Conservation (phyloP, 1,140 invertebrate genomes). For the Caerostris extrusa region DNA sequence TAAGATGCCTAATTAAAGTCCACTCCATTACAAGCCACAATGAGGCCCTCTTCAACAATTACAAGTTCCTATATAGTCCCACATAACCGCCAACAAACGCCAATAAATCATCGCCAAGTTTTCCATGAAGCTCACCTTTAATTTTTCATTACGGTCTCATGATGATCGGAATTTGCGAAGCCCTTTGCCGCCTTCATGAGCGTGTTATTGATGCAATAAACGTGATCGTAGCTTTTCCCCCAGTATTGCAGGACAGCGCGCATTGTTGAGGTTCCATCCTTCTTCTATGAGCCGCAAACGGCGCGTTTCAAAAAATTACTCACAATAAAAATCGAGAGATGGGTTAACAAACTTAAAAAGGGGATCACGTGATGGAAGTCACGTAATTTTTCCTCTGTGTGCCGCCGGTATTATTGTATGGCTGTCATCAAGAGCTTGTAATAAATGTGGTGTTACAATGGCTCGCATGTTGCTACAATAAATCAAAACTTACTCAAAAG, state of each 20-base stretch:
- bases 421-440: conserved; percentile 71
- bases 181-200: conserved; percentile 33
- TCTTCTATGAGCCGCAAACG: conserved; percentile 58
- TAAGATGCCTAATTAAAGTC: conserved; percentile 10
- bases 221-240: conserved; percentile 31
- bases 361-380: conserved; percentile 62
- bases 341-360: conserved; percentile 70
- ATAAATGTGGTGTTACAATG: conserved; percentile 73
- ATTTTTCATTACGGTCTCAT: conserved; percentile 68
- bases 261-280: conserved; percentile 53
- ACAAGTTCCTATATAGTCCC: background rate
- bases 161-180: conserved; percentile 65
- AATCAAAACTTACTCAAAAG: conserved; percentile 61
- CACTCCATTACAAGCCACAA: conserved; percentile 6
- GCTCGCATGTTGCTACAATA: conserved; percentile 72
- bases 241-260: background rate
- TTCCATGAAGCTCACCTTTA: conserved; percentile 28
- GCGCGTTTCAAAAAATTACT: conserved; percentile 58
- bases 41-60: conserved; percentile 22
- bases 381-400: conserved; percentile 41
- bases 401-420: conserved; percentile 61
- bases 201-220: conserved; percentile 76
- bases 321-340: conserved; percentile 61
- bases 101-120: conserved; percentile 37
- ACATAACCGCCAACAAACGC: background rate